Evolutionary conservation across 23 tunicate species (phyloP), one percentile per base, ranked within the genome.

Genomic region (Botrylloides violaceus): DNA sequence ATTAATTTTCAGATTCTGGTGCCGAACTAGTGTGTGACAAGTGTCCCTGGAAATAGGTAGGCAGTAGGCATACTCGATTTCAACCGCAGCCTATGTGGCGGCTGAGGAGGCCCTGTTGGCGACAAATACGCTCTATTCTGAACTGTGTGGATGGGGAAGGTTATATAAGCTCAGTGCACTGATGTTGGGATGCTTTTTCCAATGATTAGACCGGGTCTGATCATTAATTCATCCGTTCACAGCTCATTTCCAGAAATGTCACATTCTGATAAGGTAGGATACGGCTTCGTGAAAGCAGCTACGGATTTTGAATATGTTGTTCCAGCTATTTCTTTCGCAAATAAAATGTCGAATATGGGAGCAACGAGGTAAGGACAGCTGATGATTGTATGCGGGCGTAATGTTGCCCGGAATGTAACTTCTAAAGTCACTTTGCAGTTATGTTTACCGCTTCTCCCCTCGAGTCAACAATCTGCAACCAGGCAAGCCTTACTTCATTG

Each of bases 321-420:
- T 32, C 74, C 74, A 36, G 74, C 74, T 9, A 19, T 68, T 6
- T 21, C 57, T 19, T 68, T 68, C 47, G 74, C 74, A 26, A 68
- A 68, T 24, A 68, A 26, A 68, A n/a, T 36, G 37, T 36, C 74
- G 19, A 1, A 6, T 53, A 32, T 12, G 18, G 74, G 74, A 5
- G 57, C 59, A 15, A 68, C 19, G 19, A 68, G n/a, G 74, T 68
- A 43, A 68, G 47, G 30, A 31, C n/a, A 31, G 9, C 23, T 7
- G 29, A 25, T 59, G 23, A 6, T 59, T 7, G 19, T 7, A 7
- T 59, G 64, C 6, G 18, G 65, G 58, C 58, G 0, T n/a, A 60
- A 26, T 20, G 1, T 0, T 0, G 27, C 19, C 27, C 1, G 23
- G n/a, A 60, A 18, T 20, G 0, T 60, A 0, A 24, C 65, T 15